Conservation (phyloP, 2,113 vertebrate genomes). For the Leucoraja erinaceus region DNA sequence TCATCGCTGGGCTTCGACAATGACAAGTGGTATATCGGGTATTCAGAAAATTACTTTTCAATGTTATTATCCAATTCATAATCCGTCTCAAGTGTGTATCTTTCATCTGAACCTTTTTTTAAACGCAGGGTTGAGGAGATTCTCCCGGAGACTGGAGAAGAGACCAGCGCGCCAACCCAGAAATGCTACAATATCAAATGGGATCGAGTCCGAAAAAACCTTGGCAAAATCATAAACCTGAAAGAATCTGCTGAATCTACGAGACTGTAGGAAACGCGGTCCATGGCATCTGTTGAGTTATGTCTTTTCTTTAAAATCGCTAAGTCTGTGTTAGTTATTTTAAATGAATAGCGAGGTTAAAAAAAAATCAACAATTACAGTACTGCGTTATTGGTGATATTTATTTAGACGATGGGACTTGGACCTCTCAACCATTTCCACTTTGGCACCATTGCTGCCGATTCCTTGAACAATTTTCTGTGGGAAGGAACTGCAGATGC, state of each 20-base stretch:
- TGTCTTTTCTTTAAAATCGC: not conserved
- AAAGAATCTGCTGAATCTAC: constrained; percentile 38
- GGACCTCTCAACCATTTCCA: too few species aligned
- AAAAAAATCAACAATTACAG: not conserved
- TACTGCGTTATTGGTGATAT: too few species aligned
- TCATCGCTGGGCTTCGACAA: constrained; percentile 39
- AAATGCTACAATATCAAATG: constrained; percentile 22
- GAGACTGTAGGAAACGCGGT: not conserved
- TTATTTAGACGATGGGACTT: too few species aligned
- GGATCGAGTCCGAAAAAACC: constrained; percentile 39
- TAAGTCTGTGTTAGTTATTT: constrained; percentile 16
- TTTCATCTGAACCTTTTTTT: constrained; percentile 1
- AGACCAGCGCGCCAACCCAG: not conserved
- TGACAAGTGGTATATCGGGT: constrained; percentile 42
- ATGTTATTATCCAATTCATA: not conserved
- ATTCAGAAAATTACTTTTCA: constrained; percentile 23
- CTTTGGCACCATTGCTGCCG: too few species aligned
- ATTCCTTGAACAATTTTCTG: too few species aligned
- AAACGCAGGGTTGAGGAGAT: constrained; percentile 42
- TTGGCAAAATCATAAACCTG: constrained; percentile 40
- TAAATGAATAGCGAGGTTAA: not conserved
- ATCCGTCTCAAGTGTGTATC: not conserved
- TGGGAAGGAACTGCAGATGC: too few species aligned
- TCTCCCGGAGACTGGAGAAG: constrained; percentile 35
- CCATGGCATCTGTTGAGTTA: not conserved